Evolutionary conservation across 2,797 vertebrate species (phyloP), one percentile per base, ranked within the genome.

Genomic region (Sandelia bainsii): DNA sequence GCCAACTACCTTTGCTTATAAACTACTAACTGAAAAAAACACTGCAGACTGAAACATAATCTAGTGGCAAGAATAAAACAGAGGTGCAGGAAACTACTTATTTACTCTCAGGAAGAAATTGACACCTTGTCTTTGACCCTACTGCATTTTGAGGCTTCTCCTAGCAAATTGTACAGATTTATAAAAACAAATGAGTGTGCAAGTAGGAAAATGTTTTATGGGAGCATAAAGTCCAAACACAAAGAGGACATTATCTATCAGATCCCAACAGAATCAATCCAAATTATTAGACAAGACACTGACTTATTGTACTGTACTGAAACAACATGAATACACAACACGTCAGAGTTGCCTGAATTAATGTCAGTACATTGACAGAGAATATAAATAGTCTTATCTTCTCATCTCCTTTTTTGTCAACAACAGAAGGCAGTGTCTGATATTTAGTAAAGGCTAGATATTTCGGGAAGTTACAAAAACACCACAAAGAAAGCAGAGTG

Each of bases 391-490:
- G 8, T 72, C 57, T 51, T 42, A 27, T 20, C 34, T 69, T 72
- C 57, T 51, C 44, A 27, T 20, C 34, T 69, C 16, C 49, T 48
- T 32, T n/a, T n/a, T n/a, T n/a, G 2, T 49, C 63, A 72, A 57
- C 44, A 45, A 70, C 40, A 45, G 3, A 14, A 69, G 16, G 13
- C 62, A 22, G 27, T 10, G 20, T 48, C 17, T 40, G n/a, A 53
- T 77, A 32, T 49, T 49, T 51, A 45, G 51, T 16, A 58, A 32
- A 19, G 27, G 27, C 63, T 57, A 39, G 68, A 49, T 16, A 23
- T 65, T 62, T 49, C 61, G 40, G 40, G 16, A 44, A 17, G 16
- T 42, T 69, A 77, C 49, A 66, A 77, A 77, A 72, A 69, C 23
- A 58, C 10, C 22, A 57, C 27, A 40, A 12, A 9, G 6, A 29